phyloP scores from a whole-genome alignment of 2,888 invertebrate genomes.

The Hoplodrina blanda region DNA sequence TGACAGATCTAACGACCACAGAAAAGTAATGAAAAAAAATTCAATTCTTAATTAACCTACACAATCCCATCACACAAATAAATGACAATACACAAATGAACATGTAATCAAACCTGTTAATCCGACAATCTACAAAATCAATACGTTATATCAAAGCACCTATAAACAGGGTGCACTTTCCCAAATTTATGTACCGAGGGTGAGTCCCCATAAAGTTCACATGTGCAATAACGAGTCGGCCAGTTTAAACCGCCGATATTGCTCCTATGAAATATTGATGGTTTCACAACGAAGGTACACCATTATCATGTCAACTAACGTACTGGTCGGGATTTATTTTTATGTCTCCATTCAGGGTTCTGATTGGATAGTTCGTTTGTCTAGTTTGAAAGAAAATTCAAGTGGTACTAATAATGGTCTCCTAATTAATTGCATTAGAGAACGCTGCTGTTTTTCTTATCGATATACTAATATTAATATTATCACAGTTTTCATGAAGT shows the following conservation, averaged over 20 bases:
- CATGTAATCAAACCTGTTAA: conserved; percentile 68
- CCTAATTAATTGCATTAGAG: too few species aligned
- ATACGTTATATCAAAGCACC: conserved; percentile 77
- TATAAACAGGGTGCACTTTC: conserved; percentile 77
- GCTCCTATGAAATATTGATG: conserved; percentile 87
- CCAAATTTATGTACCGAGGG: conserved; percentile 87
- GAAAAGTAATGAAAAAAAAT: background rate
- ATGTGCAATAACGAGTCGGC: conserved; percentile 86
- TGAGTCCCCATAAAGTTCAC: conserved; percentile 87
- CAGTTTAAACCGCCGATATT: conserved; percentile 87
- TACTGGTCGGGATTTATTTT: conserved; percentile 58
- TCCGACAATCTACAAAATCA: conserved; percentile 83
- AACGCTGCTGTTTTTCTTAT: too few species aligned
- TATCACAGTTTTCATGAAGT: too few species aligned
- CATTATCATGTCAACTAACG: conserved; percentile 69
- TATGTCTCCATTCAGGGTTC: conserved; percentile 39
- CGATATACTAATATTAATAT: too few species aligned
- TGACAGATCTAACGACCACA: background rate
- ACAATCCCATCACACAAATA: conserved; percentile 16
- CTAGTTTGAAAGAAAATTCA: background rate
- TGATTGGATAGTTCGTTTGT: conserved; percentile 20
- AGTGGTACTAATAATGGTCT: background rate
- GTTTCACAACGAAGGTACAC: conserved; percentile 70
- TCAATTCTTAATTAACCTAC: background rate
- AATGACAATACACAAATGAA: conserved; percentile 45